Percentiles rank a stretch among this genome's conserved stretches.
Conservation (phyloP, 2,888 invertebrate genomes). For the Sceliomorpha sp. region DNA sequence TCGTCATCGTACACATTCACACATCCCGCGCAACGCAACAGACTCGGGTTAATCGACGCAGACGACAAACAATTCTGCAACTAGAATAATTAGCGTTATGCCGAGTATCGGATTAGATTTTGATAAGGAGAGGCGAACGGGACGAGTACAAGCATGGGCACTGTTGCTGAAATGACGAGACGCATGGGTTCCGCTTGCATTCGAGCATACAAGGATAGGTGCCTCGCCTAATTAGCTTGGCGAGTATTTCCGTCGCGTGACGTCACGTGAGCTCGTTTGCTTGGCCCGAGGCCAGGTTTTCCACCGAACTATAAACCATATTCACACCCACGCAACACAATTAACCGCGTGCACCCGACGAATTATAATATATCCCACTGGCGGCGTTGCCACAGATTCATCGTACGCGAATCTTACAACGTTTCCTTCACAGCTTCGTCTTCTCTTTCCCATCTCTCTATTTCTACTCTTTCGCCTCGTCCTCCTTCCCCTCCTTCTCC, state of each 20-base stretch:
- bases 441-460: slow-evolving; percentile 15
- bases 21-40: too few relatives aligned
- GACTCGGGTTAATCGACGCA: too few relatives aligned
- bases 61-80: slow-evolving; percentile 50
- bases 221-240: slow-evolving; percentile 78
- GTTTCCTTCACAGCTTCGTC: slow-evolving; percentile 19
- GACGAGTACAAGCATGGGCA: slow-evolving; percentile 35
- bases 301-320: slow-evolving; percentile 78
- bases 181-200: slow-evolving; percentile 73
- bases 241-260: slow-evolving; percentile 78
- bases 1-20: too few relatives aligned
- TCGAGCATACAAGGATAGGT: slow-evolving; percentile 72
- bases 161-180: slow-evolving; percentile 66
- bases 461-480: slow-evolving; percentile 14
- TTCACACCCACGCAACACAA: slow-evolving; percentile 79
- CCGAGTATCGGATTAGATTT: slow-evolving; percentile 42
- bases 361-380: slow-evolving; percentile 72
- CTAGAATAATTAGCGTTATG: slow-evolving; percentile 55
- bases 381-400: slow-evolving; percentile 58
- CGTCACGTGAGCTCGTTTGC: slow-evolving; percentile 78
- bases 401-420: slow-evolving; percentile 29
- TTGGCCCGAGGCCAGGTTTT: slow-evolving; percentile 77
- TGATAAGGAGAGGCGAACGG: slow-evolving; percentile 48
- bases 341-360: slow-evolving; percentile 72
- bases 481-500: slow-evolving; percentile 16